Base-by-base conservation (phyloP, 2,888 invertebrate genomes). In the Nomada lathburiana region DNA sequence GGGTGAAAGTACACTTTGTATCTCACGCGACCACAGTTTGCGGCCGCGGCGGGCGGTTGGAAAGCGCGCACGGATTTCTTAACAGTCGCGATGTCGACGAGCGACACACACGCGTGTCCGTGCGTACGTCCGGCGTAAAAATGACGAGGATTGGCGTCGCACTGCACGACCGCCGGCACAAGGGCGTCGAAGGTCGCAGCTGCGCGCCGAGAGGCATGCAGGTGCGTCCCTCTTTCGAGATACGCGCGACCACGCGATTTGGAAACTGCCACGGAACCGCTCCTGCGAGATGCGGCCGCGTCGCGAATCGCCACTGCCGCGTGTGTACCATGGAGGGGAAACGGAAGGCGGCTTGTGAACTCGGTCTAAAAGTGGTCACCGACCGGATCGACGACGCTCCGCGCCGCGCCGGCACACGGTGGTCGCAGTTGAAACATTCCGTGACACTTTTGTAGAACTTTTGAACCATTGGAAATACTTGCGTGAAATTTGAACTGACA, bases 141-240 rank as follows among this genome's bases (percentile, higher is more conserved):
- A 87, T 90, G 90, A 90, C 84, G 81, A 80, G 76, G 80, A 82
- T 73, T 74, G 18, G 76, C 76, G 86, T 83, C 84, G 84, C 87
- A 85, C 79, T 84, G 83, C 84, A 81, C 85, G 86, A 80, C 60
- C 84, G 86, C 74, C 86, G 89, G 76, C 73, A 84, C 92, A 93
- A 93, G 93, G 93, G 91, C 93, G 89, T 88, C 84, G 90, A 93
- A 93, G 93, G 93, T 93, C 93, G 91, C 90, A 93, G 90, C 90
- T 91, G 91, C 91, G 92, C 92, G 91, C 82, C 83, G 76, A 77
- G 81, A 72, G 67, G 50, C 78, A 87, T 89, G 88, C 90, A 91
- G 89, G 90, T 91, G 89, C 91, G 86, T 91, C 88, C 88, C 83
- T 80, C 85, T 80, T 65, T 78, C 74, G 70, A 82, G 74, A 68